Base-by-base conservation (phyloP, 2,888 invertebrate species). In the Dicroscelio sp. region DNA sequence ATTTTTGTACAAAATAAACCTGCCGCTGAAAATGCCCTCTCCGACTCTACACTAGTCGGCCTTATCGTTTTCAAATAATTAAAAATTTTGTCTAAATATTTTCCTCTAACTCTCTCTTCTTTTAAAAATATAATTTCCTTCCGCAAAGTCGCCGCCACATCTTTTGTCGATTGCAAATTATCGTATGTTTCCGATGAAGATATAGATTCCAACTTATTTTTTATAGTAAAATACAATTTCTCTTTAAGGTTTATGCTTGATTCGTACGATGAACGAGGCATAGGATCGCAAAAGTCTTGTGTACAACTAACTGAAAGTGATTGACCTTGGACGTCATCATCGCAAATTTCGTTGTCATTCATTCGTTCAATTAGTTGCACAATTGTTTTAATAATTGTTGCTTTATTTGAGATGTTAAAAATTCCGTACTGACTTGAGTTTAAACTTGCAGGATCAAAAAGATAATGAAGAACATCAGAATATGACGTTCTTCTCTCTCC, bases 21-120 rank as follows among this genome's bases (percentile, higher is more conserved):
- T 43, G 69, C 71, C 17, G 82, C 82, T 6, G 83, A 83, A 83
- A 83, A 83, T n/a, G 82, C 82, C 38, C 69, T 69, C 58, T 82
- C 69, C 2, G 82, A 82, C 20, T 75, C 58, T 1, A 75, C 75
- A 75, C 76, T 76, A 4, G 76, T 76, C 10, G 76, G 76, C 17
- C 27, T 63, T 58, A 84, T 75, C 30, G 84, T 75, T 63, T 65
- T 52, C 33, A 84, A 63, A 75, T 30, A 79, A 35, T 84, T 31
- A 63, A 73, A 84, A 0, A 33, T 52, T 30, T 33, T 60, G 48
- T 84, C 60, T 12, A 84, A 25, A 35, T 84, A 84, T 43, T 73
- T 60, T 23, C 43, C 73, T 25, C 63, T 38, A 6, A 84, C 43
- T 30, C 75, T 48, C 58, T 73, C 63, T 63, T 43, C 75, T 60